These are phyloP conservation scores for Agrypnus murinus DNA, from an alignment of 2,888 invertebrate genomes.

Conservation along the genomic window DNA sequence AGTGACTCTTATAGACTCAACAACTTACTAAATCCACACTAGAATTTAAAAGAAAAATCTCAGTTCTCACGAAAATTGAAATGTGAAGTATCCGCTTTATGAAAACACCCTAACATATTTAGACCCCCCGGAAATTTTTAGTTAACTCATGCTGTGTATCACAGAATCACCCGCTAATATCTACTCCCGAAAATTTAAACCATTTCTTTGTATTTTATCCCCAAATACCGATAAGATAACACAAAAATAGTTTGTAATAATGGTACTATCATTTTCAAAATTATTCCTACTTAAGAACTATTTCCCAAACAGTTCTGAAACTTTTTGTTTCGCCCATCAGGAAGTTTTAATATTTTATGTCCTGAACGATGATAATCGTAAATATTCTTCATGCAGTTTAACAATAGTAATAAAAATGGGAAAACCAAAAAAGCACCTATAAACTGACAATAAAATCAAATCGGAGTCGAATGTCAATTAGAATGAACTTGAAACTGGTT, in stretches of 20 bases:
- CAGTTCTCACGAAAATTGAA: slow-evolving; percentile 19
- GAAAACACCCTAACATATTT: neutral
- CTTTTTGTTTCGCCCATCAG: too few species aligned
- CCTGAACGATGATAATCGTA: slow-evolving; percentile 20
- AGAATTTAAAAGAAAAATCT: neutral
- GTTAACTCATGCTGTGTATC: slow-evolving; percentile 32
- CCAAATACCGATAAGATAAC: neutral
- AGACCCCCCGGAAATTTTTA: slow-evolving; percentile 23
- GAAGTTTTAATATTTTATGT: too few species aligned
- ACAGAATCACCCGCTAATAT: slow-evolving; percentile 30
- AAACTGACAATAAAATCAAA: slow-evolving; percentile 52
- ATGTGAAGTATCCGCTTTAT: neutral
- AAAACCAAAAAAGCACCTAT: slow-evolving; percentile 21
- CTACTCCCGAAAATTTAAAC: slow-evolving; percentile 35
- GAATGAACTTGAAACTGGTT: slow-evolving; percentile 49
- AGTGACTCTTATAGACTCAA: neutral
- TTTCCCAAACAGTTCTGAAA: too few species aligned
- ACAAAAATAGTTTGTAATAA: too few species aligned
- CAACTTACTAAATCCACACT: too few species aligned
- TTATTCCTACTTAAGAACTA: too few species aligned
- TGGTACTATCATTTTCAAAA: too few species aligned
- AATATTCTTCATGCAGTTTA: slow-evolving; percentile 36
- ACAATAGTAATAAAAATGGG: slow-evolving; percentile 38
- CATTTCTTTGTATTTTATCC: slow-evolving; percentile 33
- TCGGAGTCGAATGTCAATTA: slow-evolving; percentile 53